Percentiles rank a stretch among this genome's conserved stretches.
These are phyloP conservation scores for Metallyticus violacea DNA, from an alignment of 2,888 invertebrate genomes.

Conservation along the genomic window DNA sequence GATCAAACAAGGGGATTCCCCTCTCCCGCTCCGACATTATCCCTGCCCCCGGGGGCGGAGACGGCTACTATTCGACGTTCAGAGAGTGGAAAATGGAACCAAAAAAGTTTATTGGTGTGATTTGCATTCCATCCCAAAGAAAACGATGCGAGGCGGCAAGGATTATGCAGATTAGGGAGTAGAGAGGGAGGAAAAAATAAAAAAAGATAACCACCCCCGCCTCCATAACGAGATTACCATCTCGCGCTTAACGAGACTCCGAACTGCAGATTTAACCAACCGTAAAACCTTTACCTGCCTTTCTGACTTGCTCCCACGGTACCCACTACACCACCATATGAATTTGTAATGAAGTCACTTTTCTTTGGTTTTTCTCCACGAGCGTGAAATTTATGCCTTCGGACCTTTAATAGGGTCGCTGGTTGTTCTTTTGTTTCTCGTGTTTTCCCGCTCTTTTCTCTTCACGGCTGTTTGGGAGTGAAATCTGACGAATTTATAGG, in stretches of 20 bases:
- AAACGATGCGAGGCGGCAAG: too few relatives aligned
- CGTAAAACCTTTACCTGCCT: too few relatives aligned
- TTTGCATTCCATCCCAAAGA: neutral
- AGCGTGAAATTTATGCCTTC: slow-evolving; percentile 31
- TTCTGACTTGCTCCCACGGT: neutral
- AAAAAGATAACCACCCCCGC: neutral
- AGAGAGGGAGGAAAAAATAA: too few relatives aligned
- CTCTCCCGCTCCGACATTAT: neutral
- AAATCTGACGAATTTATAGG: slow-evolving; percentile 24
- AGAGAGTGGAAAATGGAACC: too few relatives aligned
- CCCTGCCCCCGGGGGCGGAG: neutral
- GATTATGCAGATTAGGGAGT: neutral
- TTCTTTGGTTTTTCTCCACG: slow-evolving; percentile 31
- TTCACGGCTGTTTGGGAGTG: neutral
- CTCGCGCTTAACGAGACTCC: neutral
- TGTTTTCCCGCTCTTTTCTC: neutral
- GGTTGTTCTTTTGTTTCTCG: neutral
- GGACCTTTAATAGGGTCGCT: slow-evolving; percentile 29
- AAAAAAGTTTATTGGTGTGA: neutral
- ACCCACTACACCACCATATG: slow-evolving; percentile 16
- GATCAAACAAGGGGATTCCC: neutral
- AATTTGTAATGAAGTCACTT: slow-evolving; percentile 29
- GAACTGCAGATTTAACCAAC: neutral
- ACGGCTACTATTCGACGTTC: neutral
- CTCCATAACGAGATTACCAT: slow-evolving; percentile 11